Evolutionary conservation across 92 coral and sea anemone species (phyloP), one percentile per base, ranked within the genome.

Genomic region (Meandrina meandrites): DNA sequence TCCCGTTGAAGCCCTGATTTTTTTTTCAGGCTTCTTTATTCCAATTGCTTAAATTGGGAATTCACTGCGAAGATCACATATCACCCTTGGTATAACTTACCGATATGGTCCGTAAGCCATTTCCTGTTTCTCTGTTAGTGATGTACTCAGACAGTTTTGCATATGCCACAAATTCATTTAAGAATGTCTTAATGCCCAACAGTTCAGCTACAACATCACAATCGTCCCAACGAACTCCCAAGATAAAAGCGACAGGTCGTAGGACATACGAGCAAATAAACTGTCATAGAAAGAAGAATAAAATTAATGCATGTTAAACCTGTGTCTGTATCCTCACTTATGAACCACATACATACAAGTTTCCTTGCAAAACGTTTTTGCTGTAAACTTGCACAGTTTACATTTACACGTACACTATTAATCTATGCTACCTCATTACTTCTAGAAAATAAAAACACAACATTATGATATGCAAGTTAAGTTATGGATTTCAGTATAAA

Each of bases 101-200:
- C 79, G 95, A 90, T 58, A 92, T 92, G 30, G 88, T 70, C 50
- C 92, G 86, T 11, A 60, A 35, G 8, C 91, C 89, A 78, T 84
- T 81, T 8, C 2, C 53, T 9, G 28, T 13, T 27, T 11, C 51
- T 48, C 95, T 70, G 91, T 90, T 85, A 64, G 87, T 76, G 81
- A 92, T 92, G 62, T 79, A 87, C 0, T 50, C 57, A 36, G 95
- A 83, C 69, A 97, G 92, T 4, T 86, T 86, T n/a, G 88, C 81
- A 83, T 97, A 97, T n/a, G 95, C 98, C 37, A 97, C 88, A 60
- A 97, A 91, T 80, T 97, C 99, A 56, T 97, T 97, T 28, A 96
- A 84, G 93, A 97, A 97, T 8, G 98, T 94, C 86, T 97, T 97
- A 70, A 90, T 92, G 3, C 99, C 99, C 79, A 97, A 90, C 17